Conservation (phyloP, 2,888 invertebrate genomes). For the Cheilosia urbana region DNA sequence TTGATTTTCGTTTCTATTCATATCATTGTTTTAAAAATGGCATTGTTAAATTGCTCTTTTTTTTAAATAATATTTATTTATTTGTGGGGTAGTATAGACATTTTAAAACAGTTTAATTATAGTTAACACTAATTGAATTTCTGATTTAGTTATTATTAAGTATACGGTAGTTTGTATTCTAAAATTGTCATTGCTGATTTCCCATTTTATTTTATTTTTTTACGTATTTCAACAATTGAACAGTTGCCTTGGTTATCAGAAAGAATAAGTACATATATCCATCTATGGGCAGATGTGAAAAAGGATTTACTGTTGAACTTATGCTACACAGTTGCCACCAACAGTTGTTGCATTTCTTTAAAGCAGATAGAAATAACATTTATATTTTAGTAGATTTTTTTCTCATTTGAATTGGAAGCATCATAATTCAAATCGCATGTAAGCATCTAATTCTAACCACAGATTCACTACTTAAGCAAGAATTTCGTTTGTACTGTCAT, state of each 20-base stretch:
- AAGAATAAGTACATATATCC: neutral
- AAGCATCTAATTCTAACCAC: too few relatives aligned
- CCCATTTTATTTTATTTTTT: neutral
- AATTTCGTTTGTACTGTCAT: conserved; percentile 43
- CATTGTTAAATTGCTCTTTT: neutral
- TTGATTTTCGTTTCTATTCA: conserved; percentile 66
- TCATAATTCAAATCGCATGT: too few relatives aligned
- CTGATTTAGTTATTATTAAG: neutral
- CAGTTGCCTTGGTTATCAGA: neutral
- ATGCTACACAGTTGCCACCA: neutral
- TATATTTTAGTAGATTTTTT: too few relatives aligned
- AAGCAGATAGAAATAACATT: too few relatives aligned
- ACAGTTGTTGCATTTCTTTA: too few relatives aligned
- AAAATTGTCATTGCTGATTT: conserved; percentile 4
- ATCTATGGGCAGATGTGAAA: neutral
- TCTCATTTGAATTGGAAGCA: too few relatives aligned
- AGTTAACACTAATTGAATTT: conserved; percentile 24
- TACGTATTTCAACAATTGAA: conserved; percentile 17
- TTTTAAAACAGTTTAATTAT: conserved; percentile 8
- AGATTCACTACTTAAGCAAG: neutral
- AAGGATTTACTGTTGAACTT: neutral
- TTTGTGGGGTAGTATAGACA: conserved; percentile 7
- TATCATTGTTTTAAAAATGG: conserved; percentile 29
- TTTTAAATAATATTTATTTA: neutral
- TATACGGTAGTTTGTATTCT: conserved; percentile 12